Conservation (phyloP, 1,140 invertebrate species). For the Hormaphis cornu region DNA sequence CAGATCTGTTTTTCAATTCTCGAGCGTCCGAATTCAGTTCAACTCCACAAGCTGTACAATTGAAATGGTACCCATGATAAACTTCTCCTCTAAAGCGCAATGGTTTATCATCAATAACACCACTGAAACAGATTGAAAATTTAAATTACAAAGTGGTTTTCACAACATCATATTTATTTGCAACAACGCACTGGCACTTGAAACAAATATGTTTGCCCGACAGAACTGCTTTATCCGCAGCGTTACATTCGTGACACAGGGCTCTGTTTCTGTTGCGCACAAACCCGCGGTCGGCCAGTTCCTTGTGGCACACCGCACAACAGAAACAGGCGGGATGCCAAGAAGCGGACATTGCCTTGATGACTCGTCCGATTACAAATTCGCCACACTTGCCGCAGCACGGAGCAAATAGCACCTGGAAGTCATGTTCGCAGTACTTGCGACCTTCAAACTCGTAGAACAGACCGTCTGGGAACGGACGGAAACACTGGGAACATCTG, state of each 20-base stretch:
- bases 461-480: constrained; percentile 92
- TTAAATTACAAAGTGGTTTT: neutral
- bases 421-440: constrained; percentile 99
- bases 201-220: constrained; percentile 95
- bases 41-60: constrained; percentile 82
- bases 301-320: constrained; percentile 83
- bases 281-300: constrained; percentile 93
- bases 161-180: constrained; percentile 12
- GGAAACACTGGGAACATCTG: constrained; percentile 97
- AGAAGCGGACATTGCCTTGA: constrained; percentile 97
- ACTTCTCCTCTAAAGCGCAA: constrained; percentile 92
- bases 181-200: constrained; percentile 79
- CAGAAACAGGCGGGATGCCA: constrained; percentile 98
- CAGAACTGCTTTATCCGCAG: constrained; percentile 87
- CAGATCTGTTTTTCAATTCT: constrained; percentile 83
- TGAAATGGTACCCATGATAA: constrained; percentile 99
- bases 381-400: constrained; percentile 96
- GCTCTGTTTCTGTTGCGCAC: constrained; percentile 88
- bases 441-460: constrained; percentile 99
- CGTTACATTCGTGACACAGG: constrained; percentile 94
- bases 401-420: constrained; percentile 95
- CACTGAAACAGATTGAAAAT: constrained; percentile 49
- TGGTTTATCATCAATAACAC: constrained; percentile 92
- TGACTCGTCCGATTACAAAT: constrained; percentile 95
- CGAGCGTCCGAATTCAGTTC: constrained; percentile 83